phyloP scores from a whole-genome alignment of 1,140 invertebrate genomes.

The Calliopsis andreniformis region DNA sequence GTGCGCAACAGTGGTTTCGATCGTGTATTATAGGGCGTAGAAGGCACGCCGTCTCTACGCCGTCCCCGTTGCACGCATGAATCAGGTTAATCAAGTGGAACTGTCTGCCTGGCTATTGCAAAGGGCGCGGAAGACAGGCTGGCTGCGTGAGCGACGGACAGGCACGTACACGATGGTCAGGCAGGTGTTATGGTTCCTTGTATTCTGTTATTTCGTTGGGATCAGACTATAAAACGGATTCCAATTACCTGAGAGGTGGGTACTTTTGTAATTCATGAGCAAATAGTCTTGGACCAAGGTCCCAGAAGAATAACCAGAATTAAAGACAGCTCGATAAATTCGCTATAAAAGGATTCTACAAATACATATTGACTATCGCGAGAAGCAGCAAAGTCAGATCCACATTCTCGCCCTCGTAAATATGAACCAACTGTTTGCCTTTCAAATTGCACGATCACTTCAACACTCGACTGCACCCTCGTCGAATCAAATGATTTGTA shows the following conservation, averaged over 20 bases:
- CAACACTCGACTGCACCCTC: slow-evolving; percentile 13
- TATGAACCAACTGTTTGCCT: not conserved
- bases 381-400: not conserved
- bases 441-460: not conserved
- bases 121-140: slow-evolving; percentile 59
- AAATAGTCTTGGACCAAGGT: no score
- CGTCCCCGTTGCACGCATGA: slow-evolving; percentile 73
- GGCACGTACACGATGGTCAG: slow-evolving; percentile 58
- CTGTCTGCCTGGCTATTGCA: slow-evolving; percentile 68
- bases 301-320: not conserved
- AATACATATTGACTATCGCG: not conserved
- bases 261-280: no score
- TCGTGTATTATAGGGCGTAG: slow-evolving; percentile 48
- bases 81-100: slow-evolving; percentile 79
- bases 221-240: not conserved
- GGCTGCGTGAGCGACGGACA: slow-evolving; percentile 60
- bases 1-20: slow-evolving; percentile 57
- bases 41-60: slow-evolving; percentile 31
- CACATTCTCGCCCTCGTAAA: not conserved
- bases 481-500: slow-evolving; percentile 50
- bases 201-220: slow-evolving; percentile 12
- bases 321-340: no score
- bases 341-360: no score
- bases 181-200: slow-evolving; percentile 66
- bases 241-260: no score